These are phyloP conservation scores for Rhamnusium bicolor DNA, from an alignment of 2,888 invertebrate species.

Conservation along the genomic window DNA sequence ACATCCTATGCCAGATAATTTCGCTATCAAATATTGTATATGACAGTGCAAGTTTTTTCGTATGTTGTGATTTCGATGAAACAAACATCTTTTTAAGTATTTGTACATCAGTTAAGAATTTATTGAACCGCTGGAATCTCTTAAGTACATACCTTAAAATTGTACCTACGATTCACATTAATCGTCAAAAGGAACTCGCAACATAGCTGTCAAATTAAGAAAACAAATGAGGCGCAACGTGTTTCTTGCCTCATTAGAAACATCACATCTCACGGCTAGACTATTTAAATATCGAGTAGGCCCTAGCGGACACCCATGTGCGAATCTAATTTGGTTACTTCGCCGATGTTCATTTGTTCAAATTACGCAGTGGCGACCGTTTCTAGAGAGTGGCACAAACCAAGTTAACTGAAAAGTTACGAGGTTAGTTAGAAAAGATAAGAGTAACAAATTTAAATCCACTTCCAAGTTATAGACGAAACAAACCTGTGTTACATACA, in stretches of 20 bases:
- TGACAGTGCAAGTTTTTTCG: too few species aligned
- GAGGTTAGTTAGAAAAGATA: not conserved
- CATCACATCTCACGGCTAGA: constrained; percentile 41
- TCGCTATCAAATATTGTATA: too few species aligned
- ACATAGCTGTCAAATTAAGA: constrained; percentile 47
- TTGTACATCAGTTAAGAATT: not conserved
- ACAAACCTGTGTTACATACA: too few species aligned
- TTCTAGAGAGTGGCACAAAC: constrained; percentile 30
- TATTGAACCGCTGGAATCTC: not conserved
- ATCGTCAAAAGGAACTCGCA: constrained; percentile 29
- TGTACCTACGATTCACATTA: constrained; percentile 29
- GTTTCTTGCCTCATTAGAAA: constrained; percentile 51
- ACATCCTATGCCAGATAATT: too few species aligned
- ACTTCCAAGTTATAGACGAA: too few species aligned
- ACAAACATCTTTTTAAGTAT: too few species aligned
- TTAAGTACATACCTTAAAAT: not conserved
- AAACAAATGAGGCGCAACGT: constrained; percentile 52
- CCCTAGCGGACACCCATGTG: constrained; percentile 64
- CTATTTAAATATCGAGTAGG: constrained; percentile 38
- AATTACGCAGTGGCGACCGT: constrained; percentile 72
- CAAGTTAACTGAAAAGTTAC: not conserved
- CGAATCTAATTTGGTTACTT: constrained; percentile 78
- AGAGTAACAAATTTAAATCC: not conserved
- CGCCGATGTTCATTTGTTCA: constrained; percentile 77
- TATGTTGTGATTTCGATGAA: too few species aligned